Base-by-base conservation (phyloP, 1,140 invertebrate genomes). In the Uloborus diversus region DNA sequence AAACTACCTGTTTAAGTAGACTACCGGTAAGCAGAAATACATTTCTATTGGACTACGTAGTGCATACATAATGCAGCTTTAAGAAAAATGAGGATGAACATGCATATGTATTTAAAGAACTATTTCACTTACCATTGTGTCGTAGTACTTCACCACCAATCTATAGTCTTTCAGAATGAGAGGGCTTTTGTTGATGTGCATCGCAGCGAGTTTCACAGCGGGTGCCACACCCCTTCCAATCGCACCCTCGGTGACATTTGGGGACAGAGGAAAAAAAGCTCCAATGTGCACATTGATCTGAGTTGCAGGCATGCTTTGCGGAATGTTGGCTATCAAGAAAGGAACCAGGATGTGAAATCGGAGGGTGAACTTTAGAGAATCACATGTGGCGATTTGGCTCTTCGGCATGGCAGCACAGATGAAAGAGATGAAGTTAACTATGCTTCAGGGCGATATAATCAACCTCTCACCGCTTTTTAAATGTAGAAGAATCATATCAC, bases 91-190 rank as follows among this genome's bases (percentile, higher is more conserved):
- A n/a, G n/a, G n/a, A n/a, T n/a, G n/a, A n/a, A n/a, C n/a, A 42
- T 42, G 37, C 37, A 42, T 17, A 42, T 42, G 7, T 42, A 42
- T 42, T 9, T 9, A 42, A 42, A 9, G 7, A 42, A 42, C 37
- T 42, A 42, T 42, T 59, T 20, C 11, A 64, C 88, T 89, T 86
- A 97, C 96, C 93, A 95, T 92, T 3, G 95, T 97, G 84, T 97
- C 94, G 85, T 97, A 97, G 93, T 94, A 96, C 91, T 93, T 94
- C 91, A 97, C 95, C 85, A 95, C 94, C 56, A 97, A 90, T 35
- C 93, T 89, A 86, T 96, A 96, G 86, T 95, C 94, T 64, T 92
- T 89, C 13, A 97, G 88, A 53, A 97, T 91, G 30, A 89, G 90
- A 32, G 92, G 92, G 85, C 94, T 93, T 83, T 95, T 93, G 87